phyloP scores from a whole-genome alignment of 2,797 vertebrate species.

The Pseudomugil gertrudae region DNA sequence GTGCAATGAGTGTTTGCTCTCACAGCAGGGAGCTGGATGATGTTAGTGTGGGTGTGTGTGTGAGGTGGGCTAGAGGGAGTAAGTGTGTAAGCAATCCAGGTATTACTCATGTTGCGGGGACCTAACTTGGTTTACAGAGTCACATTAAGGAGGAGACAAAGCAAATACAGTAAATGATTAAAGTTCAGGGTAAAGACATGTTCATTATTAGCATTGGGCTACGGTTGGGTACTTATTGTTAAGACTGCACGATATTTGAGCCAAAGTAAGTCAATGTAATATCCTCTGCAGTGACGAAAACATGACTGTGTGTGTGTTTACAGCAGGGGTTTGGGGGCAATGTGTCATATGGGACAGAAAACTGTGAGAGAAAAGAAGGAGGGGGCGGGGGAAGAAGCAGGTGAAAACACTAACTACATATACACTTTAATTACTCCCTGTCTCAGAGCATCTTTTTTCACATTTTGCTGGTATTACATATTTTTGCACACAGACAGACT shows the following conservation, averaged over 20 bases:
- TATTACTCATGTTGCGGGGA: neutral
- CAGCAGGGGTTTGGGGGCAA: slow-evolving; percentile 15
- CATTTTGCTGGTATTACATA: too few species aligned
- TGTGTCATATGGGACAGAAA: slow-evolving; percentile 65
- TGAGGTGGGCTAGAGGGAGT: slow-evolving; percentile 34
- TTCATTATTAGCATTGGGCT: slow-evolving; percentile 17
- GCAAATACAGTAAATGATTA: neutral
- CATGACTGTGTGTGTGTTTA: slow-evolving; percentile 12
- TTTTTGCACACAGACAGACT: slow-evolving; percentile 46
- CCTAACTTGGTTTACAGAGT: neutral
- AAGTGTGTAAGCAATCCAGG: neutral
- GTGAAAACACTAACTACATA: slow-evolving; percentile 36
- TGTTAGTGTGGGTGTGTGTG: slow-evolving; percentile 16
- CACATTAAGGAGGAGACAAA: neutral
- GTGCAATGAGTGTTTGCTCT: slow-evolving; percentile 75
- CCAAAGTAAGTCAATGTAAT: neutral
- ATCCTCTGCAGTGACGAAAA: neutral
- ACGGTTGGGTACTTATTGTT: slow-evolving; percentile 4
- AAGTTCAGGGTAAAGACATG: neutral
- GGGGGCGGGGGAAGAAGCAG: slow-evolving; percentile 13
- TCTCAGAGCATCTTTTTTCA: slow-evolving; percentile 49
- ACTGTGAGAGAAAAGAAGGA: slow-evolving; percentile 26
- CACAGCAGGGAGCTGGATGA: slow-evolving; percentile 66
- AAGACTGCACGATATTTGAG: neutral
- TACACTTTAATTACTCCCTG: slow-evolving; percentile 51